Conservation (phyloP, 2,888 invertebrate genomes). For the Hydrotaea diabolus region DNA sequence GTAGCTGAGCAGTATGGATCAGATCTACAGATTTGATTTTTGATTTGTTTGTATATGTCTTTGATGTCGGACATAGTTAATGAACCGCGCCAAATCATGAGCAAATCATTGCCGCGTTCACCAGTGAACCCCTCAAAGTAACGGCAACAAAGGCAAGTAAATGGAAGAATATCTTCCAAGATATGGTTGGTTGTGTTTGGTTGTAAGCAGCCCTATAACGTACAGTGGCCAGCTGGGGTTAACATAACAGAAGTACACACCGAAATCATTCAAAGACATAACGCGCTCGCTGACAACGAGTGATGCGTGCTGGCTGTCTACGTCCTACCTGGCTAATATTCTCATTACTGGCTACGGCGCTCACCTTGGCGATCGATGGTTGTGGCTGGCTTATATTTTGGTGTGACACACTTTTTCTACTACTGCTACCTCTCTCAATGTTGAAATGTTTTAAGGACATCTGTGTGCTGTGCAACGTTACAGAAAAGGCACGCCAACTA, state of each 20-base stretch:
- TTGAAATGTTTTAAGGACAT: slow-evolving; percentile 75
- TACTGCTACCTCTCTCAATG: slow-evolving; percentile 68
- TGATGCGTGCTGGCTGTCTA: slow-evolving; percentile 72
- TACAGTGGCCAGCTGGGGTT: slow-evolving; percentile 25
- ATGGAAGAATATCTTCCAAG: slow-evolving; percentile 15
- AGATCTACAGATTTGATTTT: background rate
- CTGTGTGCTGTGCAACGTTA: slow-evolving; percentile 72
- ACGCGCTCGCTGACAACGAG: slow-evolving; percentile 74
- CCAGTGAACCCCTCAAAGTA: background rate
- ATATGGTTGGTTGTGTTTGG: background rate
- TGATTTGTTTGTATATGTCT: background rate
- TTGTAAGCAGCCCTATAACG: background rate
- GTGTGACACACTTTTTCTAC: slow-evolving; percentile 36
- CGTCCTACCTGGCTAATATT: slow-evolving; percentile 66
- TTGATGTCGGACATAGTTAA: no score
- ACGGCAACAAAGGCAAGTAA: background rate
- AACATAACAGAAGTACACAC: slow-evolving; percentile 27
- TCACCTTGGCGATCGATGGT: slow-evolving; percentile 51
- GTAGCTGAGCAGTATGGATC: background rate
- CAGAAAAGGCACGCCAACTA: slow-evolving; percentile 73
- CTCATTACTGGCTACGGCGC: slow-evolving; percentile 27
- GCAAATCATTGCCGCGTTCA: background rate
- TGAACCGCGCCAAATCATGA: no score
- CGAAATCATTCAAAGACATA: slow-evolving; percentile 77
- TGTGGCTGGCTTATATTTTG: slow-evolving; percentile 18